Evolutionary conservation across 2,113 vertebrate species (phyloP), one percentile per base, ranked within the genome.

Genomic region (Nycticebus coucang): DNA sequence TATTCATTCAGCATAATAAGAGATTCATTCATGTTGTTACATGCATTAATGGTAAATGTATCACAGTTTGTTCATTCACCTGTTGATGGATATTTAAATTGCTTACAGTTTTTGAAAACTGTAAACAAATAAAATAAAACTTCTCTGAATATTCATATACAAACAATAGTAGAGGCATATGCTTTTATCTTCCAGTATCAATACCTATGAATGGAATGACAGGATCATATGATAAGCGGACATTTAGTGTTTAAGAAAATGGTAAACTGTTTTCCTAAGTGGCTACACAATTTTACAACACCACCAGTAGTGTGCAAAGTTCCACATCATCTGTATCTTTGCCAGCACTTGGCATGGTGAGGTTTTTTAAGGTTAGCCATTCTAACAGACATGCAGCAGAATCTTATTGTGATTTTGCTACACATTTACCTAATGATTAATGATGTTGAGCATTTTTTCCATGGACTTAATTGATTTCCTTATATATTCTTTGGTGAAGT

Each of bases 241-340:
- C 37, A 62, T 82, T 90, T 94, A 85, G 37, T 53, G 78, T 94
- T 50, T 78, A 89, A 84, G 35, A 72, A 72, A 37, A 24, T 69
- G 24, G 60, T 35, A 84, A 94, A 84, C n/a, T 22, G 37, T 33
- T 89, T 74, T 82, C 60, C 45, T 6, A 57, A 21, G 45, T 75
- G 28, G 5, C 69, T 75, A 12, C 68, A 75, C 5, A 68, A 69
- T 57, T 60, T 84, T 90, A 30, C 28, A 37, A 77, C 77, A 24
- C 50, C 17, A 60, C 59, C 24, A 84, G 30, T 60, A 59, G 17
- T 59, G n/a, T 84, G 45, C 79, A 77, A 45, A 68, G 60, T 59
- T 68, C 22, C 13, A 50, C 8, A 37, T 60, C 7, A 19, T 45
- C 21, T 4, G 75, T 4, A 83, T 66, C 57, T 5, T 78, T 94